phyloP scores from a whole-genome alignment of 2,113 vertebrate species.

The Mustela lutreola region DNA sequence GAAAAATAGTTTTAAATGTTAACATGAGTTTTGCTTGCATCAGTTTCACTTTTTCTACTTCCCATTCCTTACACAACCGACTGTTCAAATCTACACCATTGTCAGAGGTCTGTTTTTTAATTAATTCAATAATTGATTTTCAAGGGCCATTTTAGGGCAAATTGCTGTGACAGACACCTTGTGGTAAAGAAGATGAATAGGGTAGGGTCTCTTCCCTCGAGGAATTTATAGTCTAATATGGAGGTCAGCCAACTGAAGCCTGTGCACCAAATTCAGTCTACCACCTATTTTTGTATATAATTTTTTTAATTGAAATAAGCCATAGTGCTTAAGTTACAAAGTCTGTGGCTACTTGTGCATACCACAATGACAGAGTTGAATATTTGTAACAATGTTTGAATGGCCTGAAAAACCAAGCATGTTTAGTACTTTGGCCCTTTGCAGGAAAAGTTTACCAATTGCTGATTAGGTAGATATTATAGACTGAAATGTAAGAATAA shows the following conservation, averaged over 20 bases:
- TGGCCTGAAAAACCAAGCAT: neutral
- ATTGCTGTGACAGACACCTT: neutral
- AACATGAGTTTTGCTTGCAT: neutral
- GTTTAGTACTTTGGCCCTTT: neutral
- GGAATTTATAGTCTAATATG: neutral
- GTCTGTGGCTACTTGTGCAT: neutral
- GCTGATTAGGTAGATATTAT: neutral
- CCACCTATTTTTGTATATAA: neutral
- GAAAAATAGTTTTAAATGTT: neutral
- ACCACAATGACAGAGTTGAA: neutral
- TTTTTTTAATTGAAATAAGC: neutral
- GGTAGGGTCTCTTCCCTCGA: rapidly evolving
- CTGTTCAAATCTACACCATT: neutral
- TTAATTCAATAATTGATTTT: neutral
- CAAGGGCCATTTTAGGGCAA: neutral
- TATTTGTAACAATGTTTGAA: neutral
- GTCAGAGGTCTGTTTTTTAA: neutral
- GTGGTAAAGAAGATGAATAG: neutral
- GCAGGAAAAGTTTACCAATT: neutral
- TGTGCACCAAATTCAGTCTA: neutral
- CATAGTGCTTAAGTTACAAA: neutral
- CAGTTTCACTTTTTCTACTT: neutral
- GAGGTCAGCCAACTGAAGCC: neutral
- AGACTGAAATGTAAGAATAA: neutral
- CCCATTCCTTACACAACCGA: neutral